phyloP scores from a whole-genome alignment of 2,888 invertebrate genomes.

The Cryptophagus acutangulus region DNA sequence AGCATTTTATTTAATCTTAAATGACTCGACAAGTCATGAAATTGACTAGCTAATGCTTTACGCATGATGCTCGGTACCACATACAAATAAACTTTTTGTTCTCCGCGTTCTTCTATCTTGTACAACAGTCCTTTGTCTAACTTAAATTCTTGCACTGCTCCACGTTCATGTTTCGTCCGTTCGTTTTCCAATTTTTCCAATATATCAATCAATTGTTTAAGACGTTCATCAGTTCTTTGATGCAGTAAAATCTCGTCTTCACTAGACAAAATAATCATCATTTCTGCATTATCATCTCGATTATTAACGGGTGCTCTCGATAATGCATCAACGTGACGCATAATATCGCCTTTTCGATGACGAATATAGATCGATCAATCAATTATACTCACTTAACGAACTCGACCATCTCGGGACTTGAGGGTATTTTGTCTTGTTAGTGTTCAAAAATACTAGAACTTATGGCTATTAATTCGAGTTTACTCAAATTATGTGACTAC shows the following conservation, averaged over 20 bases:
- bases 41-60: conserved; percentile 4
- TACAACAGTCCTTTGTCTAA: background rate
- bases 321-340: too few species aligned
- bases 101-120: background rate
- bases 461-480: conserved; percentile 30
- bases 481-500: conserved; percentile 27
- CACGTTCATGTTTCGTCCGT: background rate
- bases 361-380: too few species aligned
- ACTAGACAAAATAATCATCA: too few species aligned
- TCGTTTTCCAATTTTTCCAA: background rate
- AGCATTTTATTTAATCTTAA: conserved; percentile 5
- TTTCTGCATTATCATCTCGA: too few species aligned
- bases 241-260: conserved; percentile 2
- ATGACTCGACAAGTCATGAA: conserved; percentile 8
- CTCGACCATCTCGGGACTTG: conserved; percentile 27
- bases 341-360: too few species aligned
- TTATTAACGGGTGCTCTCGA: too few species aligned
- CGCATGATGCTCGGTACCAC: conserved; percentile 9
- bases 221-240: background rate
- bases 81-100: background rate
- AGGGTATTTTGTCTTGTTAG: conserved; percentile 25
- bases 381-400: conserved; percentile 25
- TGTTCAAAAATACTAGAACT: conserved; percentile 27
- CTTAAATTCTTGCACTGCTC: background rate
- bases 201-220: background rate